Conservation (phyloP, 2,113 vertebrate species). For the chimpanzee (Pan troglodytes) region NHGRI_mPanTro3-v2.1_pri NC_072401.2:33175501-33176000, state of each 20-base stretch:
- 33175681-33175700: neutral
- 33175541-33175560: neutral
- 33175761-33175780: neutral
- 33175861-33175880: rapidly evolving
- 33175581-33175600: too few species aligned
- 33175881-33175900: neutral
- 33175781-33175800: neutral
- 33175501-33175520: neutral
- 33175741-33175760: neutral
- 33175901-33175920: too few species aligned
- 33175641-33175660: neutral
- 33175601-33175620: neutral
- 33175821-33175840: neutral
- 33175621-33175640: too few species aligned
- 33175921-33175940: neutral
- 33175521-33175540: neutral
- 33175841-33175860: neutral
- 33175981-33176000: too few species aligned
- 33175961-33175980: neutral
- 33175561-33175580: neutral
- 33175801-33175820: neutral
- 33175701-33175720: neutral
- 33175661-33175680: neutral
- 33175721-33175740: neutral
- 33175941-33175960: neutral